Evolutionary conservation across 2,113 vertebrate genomes (phyloP), one percentile per base, ranked within the genome.

Genomic region (Promerops cafer): DNA sequence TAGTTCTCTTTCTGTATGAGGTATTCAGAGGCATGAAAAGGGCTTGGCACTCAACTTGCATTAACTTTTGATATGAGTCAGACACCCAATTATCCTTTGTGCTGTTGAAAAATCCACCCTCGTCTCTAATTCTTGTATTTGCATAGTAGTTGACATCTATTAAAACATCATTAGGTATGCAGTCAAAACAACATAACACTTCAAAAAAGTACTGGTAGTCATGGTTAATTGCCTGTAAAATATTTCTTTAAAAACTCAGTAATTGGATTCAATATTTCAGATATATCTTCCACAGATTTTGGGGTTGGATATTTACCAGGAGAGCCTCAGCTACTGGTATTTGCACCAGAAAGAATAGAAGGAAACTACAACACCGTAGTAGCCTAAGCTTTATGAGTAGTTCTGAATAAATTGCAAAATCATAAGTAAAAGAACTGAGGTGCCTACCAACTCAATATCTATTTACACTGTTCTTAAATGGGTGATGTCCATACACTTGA

Each of bases 161-260:
- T 94, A 86, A 90, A 96, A 93, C 59, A 95, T 50, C 78, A 74
- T 96, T 80, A 94, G 47, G 75, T 74, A 90, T 59, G 70, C 75
- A 94, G 91, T 96, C 92, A 97, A 96, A 97, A 90, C 79, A 96
- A 93, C 59, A 63, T 86, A 95, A 93, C 85, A 93, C 54, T 93
- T 90, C 42, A 87, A 90, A 94, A 93, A 93, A 88, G 74, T 91
- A 85, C 71, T 86, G 54, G 79, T 63, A 94, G 83, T 93, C 90
- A 93, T 20, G 56, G 71, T 40, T 90, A 95, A 91, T 83, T 91
- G 75, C 57, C 82, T 74, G 78, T 69, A 91, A 95, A 94, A 85
- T 88, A 80, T 79, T 88, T 57, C 50, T 93, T 90, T 80, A 65
- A 94, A 90, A 79, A 56, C 71, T 63, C 17, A 1, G 1, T 88